These are phyloP conservation scores for Rousettus madagascariensis DNA, from an alignment of 2,797 vertebrate species.

Conservation along the genomic window DNA sequence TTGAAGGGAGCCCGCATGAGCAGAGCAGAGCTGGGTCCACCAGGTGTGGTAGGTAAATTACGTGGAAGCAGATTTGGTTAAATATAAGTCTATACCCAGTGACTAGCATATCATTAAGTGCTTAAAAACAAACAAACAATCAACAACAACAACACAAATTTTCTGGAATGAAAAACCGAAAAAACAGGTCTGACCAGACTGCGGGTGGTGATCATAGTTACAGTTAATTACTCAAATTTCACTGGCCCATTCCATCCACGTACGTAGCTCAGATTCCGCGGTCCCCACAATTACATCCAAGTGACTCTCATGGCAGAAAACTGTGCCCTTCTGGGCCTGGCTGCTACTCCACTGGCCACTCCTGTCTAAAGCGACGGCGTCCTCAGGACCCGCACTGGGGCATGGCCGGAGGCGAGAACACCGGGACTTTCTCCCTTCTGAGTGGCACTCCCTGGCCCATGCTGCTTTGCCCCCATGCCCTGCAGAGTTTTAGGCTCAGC, in stretches of 20 bases:
- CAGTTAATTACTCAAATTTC: neutral
- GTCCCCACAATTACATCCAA: neutral
- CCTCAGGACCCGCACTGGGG: neutral
- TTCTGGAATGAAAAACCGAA: neutral
- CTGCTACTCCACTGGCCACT: neutral
- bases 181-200: neutral
- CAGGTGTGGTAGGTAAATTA: neutral
- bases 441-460: accelerated
- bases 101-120: neutral
- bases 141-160: neutral
- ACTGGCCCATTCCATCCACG: neutral
- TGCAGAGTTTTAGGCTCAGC: neutral
- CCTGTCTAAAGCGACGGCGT: neutral
- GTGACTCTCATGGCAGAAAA: neutral
- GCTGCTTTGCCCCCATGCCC: neutral
- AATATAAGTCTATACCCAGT: neutral
- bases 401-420: neutral
- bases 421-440: neutral
- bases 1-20: neutral
- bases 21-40: neutral
- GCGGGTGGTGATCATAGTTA: neutral
- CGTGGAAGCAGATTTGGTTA: neutral
- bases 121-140: neutral
- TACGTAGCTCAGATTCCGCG: neutral
- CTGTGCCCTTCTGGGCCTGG: neutral